Conservation (phyloP, 1,140 invertebrate genomes). For the Aphaenogaster rudis region DNA sequence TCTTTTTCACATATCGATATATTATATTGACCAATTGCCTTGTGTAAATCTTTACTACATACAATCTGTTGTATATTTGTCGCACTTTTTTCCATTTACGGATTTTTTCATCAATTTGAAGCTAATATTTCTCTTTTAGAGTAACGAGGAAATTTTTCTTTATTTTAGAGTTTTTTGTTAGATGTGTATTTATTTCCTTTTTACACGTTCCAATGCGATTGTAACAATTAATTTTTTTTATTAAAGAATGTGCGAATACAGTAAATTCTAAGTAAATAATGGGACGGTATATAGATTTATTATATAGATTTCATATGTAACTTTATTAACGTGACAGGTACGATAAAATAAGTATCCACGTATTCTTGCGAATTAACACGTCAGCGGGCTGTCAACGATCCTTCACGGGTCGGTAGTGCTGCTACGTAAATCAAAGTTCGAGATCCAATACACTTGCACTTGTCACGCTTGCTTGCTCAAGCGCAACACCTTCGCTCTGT, state of each 20-base stretch:
- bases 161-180: not conserved
- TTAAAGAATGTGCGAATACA: not conserved
- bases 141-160: not conserved
- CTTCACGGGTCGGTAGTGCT: conserved; percentile 3
- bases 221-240: not conserved
- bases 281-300: not conserved
- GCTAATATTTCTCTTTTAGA: not conserved
- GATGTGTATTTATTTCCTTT: not conserved
- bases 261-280: not conserved
- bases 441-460: conserved; percentile 72
- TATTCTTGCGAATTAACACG: conserved; percentile 48
- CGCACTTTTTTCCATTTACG: not conserved
- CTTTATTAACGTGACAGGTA: conserved; percentile 3
- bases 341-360: not conserved
- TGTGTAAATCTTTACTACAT: not conserved
- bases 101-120: not conserved
- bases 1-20: not conserved
- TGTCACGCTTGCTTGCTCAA: conserved; percentile 69
- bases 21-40: not conserved
- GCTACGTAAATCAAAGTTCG: conserved; percentile 71
- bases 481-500: conserved; percentile 65
- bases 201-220: not conserved
- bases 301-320: not conserved
- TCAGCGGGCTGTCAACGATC: not conserved
- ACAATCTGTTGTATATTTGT: not conserved